Conservation (phyloP, 2,797 vertebrate species). For the Enteromius anoplus region DNA sequence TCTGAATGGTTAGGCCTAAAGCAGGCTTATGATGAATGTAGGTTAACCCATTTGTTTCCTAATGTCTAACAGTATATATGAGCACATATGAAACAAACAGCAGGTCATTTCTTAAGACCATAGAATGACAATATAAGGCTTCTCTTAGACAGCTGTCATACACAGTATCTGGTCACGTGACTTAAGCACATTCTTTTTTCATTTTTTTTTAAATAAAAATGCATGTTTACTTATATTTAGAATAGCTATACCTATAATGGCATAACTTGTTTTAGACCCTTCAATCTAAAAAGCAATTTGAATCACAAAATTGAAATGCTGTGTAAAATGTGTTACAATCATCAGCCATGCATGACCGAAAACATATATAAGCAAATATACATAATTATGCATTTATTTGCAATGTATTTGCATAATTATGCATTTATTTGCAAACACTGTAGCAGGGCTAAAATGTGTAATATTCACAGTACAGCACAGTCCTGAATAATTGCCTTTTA, state of each 20-base stretch:
- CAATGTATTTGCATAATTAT: neutral
- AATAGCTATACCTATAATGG: neutral
- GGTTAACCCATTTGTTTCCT: neutral
- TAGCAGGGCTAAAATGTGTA: neutral
- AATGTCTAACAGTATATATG: neutral
- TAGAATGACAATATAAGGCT: neutral
- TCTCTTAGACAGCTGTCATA: neutral
- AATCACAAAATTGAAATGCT: neutral
- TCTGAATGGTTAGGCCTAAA: constrained; percentile 4
- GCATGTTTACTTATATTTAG: neutral
- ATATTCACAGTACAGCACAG: neutral
- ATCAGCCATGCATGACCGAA: neutral
- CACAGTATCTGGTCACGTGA: neutral
- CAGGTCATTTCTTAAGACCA: neutral
- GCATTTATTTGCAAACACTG: neutral
- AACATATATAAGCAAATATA: neutral
- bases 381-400: neutral
- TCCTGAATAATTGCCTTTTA: neutral
- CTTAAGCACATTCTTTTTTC: neutral
- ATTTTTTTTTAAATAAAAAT: neutral
- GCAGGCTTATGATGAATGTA: neutral
- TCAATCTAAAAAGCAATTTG: neutral
- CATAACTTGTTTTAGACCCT: too few relatives aligned
- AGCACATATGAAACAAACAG: neutral
- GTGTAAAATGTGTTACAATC: neutral